phyloP scores from a whole-genome alignment of 2,797 vertebrate genomes.

The Myotis myotis region DNA sequence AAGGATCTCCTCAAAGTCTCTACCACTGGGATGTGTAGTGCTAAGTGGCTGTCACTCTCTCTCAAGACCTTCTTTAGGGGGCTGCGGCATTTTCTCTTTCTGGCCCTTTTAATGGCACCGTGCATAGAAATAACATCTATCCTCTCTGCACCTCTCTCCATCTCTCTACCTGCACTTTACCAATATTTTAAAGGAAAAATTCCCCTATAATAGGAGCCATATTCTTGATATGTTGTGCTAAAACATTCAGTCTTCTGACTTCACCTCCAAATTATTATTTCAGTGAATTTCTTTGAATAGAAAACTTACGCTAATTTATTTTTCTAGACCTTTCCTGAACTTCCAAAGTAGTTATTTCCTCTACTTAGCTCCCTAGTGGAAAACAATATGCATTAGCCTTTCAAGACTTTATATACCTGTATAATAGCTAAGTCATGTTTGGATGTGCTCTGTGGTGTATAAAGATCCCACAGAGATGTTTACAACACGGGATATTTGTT shows the following conservation, averaged over 20 bases:
- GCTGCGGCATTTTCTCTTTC: background rate
- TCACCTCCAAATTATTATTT: background rate
- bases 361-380: background rate
- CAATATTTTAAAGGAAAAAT: background rate
- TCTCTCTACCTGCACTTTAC: background rate
- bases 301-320: background rate
- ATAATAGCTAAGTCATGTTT: background rate
- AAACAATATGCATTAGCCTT: background rate
- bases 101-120: background rate
- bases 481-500: background rate
- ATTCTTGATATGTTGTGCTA: background rate
- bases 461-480: background rate
- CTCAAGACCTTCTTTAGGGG: background rate
- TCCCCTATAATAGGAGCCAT: background rate
- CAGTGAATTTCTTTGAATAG: background rate
- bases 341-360: background rate
- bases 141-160: background rate
- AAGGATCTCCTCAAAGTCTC: background rate
- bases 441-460: background rate
- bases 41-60: background rate
- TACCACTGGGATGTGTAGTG: background rate
- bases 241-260: background rate
- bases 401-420: background rate
- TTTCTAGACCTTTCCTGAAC: background rate
- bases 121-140: background rate